Base-by-base conservation (phyloP, 2,888 invertebrate genomes). In the Tiphia femorata region DNA sequence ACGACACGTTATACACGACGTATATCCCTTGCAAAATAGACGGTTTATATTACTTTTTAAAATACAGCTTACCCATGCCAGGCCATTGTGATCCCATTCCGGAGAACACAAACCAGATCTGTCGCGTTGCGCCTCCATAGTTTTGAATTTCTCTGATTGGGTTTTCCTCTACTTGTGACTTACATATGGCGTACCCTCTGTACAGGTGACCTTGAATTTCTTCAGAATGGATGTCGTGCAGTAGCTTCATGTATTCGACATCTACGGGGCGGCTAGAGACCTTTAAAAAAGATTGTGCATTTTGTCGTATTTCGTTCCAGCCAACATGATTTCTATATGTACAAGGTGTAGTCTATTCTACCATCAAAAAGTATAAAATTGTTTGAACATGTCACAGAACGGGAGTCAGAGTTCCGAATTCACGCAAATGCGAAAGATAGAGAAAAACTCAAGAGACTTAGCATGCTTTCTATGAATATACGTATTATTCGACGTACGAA, bases 31-130 rank as follows among this genome's bases (percentile, higher is more conserved):
- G n/a, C n/a, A n/a, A n/a, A n/a, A n/a, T n/a, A n/a, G n/a, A n/a
- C n/a, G n/a, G n/a, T n/a, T 29, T 29, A 29, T 29, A n/a, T n/a
- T n/a, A n/a, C n/a, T n/a, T n/a, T n/a, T n/a, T n/a, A n/a, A n/a
- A n/a, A n/a, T n/a, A n/a, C n/a, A 25, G 8, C 41, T 87, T 84
- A 2, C 92, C 96, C 94, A 96, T 95, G 62, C 91, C 91, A 8
- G 89, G 84, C 95, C 95, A 96, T 77, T 96, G 94, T 0, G 93
- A 91, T 1, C 95, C 94, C 94, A 97, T 93, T 25, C 96, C 96
- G 48, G 96, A 93, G 85, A 95, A 97, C 35, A 96, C 90, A 84
- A 92, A 96, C 89, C 95, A 95, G 1, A 96, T 86, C 1, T 95
- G 93, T 0, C 91, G 87, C 49, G 86, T 86, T 0, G 86, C 84